These are phyloP conservation scores for Brachionus angularis DNA, from an alignment of 1,140 invertebrate species.

Conservation along the genomic window DNA sequence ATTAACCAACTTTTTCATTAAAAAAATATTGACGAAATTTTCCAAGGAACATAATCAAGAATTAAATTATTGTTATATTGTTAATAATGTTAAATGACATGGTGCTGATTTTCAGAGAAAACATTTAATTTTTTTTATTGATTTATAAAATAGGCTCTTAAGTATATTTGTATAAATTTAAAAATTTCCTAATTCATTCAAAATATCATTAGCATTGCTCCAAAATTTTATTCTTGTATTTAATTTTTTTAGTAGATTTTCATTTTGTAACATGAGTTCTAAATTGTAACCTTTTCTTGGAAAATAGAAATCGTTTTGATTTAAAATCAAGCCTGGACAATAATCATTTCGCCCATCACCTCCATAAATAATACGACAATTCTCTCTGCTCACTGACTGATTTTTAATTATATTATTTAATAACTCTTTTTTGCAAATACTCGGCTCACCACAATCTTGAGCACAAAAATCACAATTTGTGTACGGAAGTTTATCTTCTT, in stretches of 20 bases:
- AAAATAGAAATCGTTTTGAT: slow-evolving; percentile 19
- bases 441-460: slow-evolving; percentile 23
- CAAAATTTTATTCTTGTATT: slow-evolving; percentile 26
- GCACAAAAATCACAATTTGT: slow-evolving; percentile 6
- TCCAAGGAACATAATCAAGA: too few species aligned
- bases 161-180: too few species aligned
- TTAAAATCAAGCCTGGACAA: slow-evolving; percentile 61
- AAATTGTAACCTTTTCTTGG: slow-evolving; percentile 15
- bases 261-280: slow-evolving; percentile 6
- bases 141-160: too few species aligned
- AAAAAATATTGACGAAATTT: too few species aligned
- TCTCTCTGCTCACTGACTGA: slow-evolving; percentile 46
- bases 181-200: too few species aligned
- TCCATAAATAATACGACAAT: slow-evolving; percentile 63
- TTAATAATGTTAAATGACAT: too few species aligned
- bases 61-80: too few species aligned
- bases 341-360: slow-evolving; percentile 76
- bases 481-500: slow-evolving; percentile 14
- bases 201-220: slow-evolving; percentile 18
- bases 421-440: slow-evolving; percentile 13
- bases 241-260: background rate
- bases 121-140: too few species aligned
- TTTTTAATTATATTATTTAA: slow-evolving; percentile 58
- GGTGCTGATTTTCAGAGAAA: too few species aligned
- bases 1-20: too few species aligned